phyloP scores from a whole-genome alignment of 2,888 invertebrate species.

The Meliscaeva auricollis region DNA sequence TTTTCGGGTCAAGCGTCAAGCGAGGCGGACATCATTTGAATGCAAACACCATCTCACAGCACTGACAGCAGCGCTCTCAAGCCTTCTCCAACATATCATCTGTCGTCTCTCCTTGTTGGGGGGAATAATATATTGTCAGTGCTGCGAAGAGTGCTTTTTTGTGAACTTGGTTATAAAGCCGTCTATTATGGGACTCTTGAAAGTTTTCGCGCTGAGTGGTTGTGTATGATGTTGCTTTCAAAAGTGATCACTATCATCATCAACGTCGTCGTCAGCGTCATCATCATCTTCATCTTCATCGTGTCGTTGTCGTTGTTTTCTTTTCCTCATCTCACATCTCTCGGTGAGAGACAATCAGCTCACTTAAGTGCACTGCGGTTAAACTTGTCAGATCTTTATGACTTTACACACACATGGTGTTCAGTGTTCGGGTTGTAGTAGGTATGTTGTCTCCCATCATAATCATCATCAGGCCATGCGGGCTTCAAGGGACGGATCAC shows the following conservation, averaged over 20 bases:
- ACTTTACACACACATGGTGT: constrained; percentile 61
- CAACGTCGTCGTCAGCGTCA: constrained; percentile 27
- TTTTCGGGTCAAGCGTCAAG: constrained; percentile 73
- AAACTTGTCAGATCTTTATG: constrained; percentile 73
- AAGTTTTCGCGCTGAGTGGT: constrained; percentile 61
- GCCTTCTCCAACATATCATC: constrained; percentile 61
- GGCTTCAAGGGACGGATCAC: constrained; percentile 73
- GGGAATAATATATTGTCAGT: constrained; percentile 33
- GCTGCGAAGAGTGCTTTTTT: constrained; percentile 49
- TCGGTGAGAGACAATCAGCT: constrained; percentile 71
- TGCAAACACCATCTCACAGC: constrained; percentile 40
- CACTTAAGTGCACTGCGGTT: constrained; percentile 73
- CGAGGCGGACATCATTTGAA: constrained; percentile 58
- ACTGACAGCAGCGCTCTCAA: constrained; percentile 23
- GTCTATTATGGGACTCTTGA: constrained; percentile 66
- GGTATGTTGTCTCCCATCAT: too few relatives aligned
- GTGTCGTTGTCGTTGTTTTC: constrained; percentile 29
- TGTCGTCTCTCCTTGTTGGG: constrained; percentile 41
- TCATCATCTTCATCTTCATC: constrained; percentile 49
- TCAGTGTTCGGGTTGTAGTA: background rate
- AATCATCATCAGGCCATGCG: constrained; percentile 49
- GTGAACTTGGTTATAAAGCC: constrained; percentile 60
- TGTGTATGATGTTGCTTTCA: constrained; percentile 64
- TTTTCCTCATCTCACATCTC: constrained; percentile 6
- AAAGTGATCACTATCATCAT: constrained; percentile 62